Evolutionary conservation across 2,888 invertebrate genomes (phyloP), one percentile per base, ranked within the genome.

Genomic region (Parelbella ahira): DNA sequence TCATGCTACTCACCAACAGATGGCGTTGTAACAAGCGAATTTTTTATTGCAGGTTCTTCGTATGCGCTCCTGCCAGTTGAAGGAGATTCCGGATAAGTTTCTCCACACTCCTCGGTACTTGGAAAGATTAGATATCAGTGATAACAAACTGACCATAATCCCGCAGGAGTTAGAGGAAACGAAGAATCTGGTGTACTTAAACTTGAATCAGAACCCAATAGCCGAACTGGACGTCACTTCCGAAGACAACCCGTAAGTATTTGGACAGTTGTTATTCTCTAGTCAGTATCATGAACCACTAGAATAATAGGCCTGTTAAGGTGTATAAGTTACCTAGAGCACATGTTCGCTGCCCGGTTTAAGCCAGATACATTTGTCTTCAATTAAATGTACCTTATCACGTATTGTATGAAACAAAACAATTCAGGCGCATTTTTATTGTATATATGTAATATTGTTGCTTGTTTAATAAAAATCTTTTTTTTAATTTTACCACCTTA

Each of bases 201-300:
- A 90, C 37, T 67, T 95, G 10, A 92, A 93, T 57, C 91, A 91
- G 48, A 95, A 95, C 68, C 92, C 91, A 0, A 91, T 95, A 34
- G 65, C 66, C 1, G 74, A 84, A 39, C 56, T 95, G 7, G 89
- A 89, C 3, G 63, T 64, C 34, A 51, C 58, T 0, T 71, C 69
- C 1, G 72, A 77, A 11, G 75, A 79, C 1, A 60, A 68, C 41
- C 75, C 70, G 84, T 86, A 30, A 78, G 83, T 68, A 27, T 37
- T 11, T 10, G n/a, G n/a, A n/a, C n/a, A n/a, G n/a, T 29, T 15
- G 7, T 9, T 13, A 18, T 13, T 11, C n/a, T 7, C 1, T 29
- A 5, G 3, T 15, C 15, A 2, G 15, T 12, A n/a, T n/a, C n/a
- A n/a, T n/a, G n/a, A n/a, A n/a, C n/a, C n/a, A n/a, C n/a, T n/a